Evolutionary conservation across 2,797 vertebrate genomes (phyloP), one percentile per base, ranked within the genome.

Genomic region (Falco rusticolus): DNA sequence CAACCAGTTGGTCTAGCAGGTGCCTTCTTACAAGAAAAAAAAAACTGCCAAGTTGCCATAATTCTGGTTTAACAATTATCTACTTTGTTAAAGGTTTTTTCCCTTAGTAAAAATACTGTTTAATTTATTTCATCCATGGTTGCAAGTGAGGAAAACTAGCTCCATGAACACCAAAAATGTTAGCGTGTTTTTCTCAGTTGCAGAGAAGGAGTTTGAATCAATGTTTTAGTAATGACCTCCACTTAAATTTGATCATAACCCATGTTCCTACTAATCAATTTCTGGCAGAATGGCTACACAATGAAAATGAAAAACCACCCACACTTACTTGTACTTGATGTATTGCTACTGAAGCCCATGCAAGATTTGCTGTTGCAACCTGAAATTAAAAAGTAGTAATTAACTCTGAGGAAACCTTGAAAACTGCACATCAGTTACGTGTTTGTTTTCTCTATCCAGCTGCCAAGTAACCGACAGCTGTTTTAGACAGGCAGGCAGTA

Each of bases 311-410:
- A 72, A 43, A 56, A 18, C 2, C 45, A 60, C 64, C 34, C 21
- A 77, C 24, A 95, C 98, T 92, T 98, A 99, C 99, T 99, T 99
- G 99, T 89, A 99, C 99, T 98, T 99, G 99, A 98, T 99, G 99
- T 98, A 99, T 99, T 95, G 99, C 99, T 97, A 99, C 99, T 28
- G 99, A 99, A 65, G 99, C 99, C 99, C 99, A 99, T 21, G 99
- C 99, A 96, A 99, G 98, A 97, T 99, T 99, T 95, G 99, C 99
- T 92, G 99, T 99, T 82, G 99, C 99, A 97, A 99, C 98, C 99
- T 99, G 87, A 65, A 97, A 94, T 56, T 96, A 47, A 95, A 75
- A 74, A 87, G 74, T 86, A n/a, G 48, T 91, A 59, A 70, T 47
- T 34, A 43, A 68, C 28, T 45, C 78, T 56, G 59, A 91, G 80